phyloP scores from a whole-genome alignment of 2,797 vertebrate species.

The Poeciliopsis infans region DNA sequence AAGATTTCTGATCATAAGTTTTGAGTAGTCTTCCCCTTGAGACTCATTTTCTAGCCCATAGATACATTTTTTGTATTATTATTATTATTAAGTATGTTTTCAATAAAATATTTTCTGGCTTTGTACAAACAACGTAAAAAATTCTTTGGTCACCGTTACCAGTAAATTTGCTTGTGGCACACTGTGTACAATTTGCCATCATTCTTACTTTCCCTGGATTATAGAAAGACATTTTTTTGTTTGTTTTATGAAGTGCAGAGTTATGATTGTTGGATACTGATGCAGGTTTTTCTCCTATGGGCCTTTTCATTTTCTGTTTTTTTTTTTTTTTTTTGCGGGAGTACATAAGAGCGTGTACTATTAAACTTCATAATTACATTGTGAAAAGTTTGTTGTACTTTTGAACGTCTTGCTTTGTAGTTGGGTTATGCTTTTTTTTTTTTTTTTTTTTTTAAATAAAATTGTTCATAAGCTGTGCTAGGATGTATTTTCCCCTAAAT shows the following conservation, averaged over 20 bases:
- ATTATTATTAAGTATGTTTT: conserved; percentile 3
- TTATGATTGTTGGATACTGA: neutral
- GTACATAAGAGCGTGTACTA: conserved; percentile 10
- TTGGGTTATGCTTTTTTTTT: neutral
- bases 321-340: neutral
- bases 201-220: neutral
- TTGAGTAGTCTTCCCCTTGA: neutral
- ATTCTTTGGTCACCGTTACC: neutral
- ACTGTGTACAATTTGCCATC: neutral
- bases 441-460: conserved; percentile 30
- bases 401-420: conserved; percentile 26
- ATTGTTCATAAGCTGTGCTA: conserved; percentile 36
- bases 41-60: neutral
- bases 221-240: neutral
- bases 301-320: neutral
- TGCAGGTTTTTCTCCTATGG: neutral
- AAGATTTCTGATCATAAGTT: neutral
- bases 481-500: neutral
- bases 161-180: neutral
- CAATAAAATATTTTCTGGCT: conserved; percentile 2
- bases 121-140: neutral
- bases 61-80: too few relatives aligned
- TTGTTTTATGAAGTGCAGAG: too few relatives aligned
- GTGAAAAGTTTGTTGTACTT: conserved; percentile 42
- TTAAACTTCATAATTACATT: conserved; percentile 34